These are phyloP conservation scores for Scophthalmus maximus DNA, from an alignment of 2,113 vertebrate species.

Conservation along the genomic window DNA sequence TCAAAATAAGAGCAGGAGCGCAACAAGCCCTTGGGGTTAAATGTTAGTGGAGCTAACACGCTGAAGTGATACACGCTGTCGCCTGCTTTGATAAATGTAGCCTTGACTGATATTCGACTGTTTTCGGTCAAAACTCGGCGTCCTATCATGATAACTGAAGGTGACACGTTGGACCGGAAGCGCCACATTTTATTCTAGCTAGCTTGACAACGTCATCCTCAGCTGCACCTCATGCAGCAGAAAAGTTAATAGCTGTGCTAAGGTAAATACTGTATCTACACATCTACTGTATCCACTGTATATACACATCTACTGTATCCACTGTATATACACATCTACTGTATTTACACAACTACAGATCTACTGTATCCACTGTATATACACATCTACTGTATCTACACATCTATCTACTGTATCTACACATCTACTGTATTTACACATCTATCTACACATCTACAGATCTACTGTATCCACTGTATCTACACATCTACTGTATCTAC, in stretches of 20 bases:
- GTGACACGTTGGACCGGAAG: conserved; percentile 36
- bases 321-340: too few relatives aligned
- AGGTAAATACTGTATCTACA: too few relatives aligned
- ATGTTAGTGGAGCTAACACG: neutral
- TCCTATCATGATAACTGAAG: neutral
- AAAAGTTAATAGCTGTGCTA: neutral
- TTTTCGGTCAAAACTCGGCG: neutral
- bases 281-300: too few relatives aligned
- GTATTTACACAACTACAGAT: too few relatives aligned
- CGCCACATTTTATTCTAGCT: neutral
- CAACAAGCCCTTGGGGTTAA: neutral
- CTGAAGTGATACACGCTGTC: neutral
- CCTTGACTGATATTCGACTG: neutral
- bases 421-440: too few relatives aligned
- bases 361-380: too few relatives aligned
- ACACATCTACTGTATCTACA: too few relatives aligned
- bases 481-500: too few relatives aligned
- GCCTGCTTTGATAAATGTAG: accelerated
- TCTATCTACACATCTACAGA: too few relatives aligned
- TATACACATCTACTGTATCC: too few relatives aligned
- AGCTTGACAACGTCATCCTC: conserved; percentile 26
- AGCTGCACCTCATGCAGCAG: conserved; percentile 13
- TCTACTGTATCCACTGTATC: too few relatives aligned
- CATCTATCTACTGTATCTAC: too few relatives aligned
- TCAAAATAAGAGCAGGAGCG: conserved; percentile 48